These are phyloP conservation scores for Muscidifurax raptorellus DNA, from an alignment of 1,140 invertebrate species.

Conservation along the genomic window DNA sequence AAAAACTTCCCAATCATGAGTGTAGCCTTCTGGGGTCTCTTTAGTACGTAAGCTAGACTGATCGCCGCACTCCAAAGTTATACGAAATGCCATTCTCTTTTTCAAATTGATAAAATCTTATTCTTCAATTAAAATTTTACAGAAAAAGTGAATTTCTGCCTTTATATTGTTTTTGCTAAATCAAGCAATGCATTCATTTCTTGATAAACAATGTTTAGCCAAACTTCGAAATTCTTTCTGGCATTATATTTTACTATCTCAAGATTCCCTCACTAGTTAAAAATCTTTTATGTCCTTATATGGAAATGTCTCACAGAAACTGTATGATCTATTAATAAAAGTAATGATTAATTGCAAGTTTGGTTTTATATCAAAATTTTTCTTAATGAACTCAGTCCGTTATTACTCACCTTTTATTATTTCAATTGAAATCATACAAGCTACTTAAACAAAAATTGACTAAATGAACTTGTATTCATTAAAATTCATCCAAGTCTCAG, in stretches of 20 bases:
- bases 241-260: conserved; percentile 30
- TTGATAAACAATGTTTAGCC: conserved; percentile 36
- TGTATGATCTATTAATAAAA: conserved; percentile 13
- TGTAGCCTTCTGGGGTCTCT: conserved; percentile 90
- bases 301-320: neutral
- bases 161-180: conserved; percentile 24
- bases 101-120: conserved; percentile 36
- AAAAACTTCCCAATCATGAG: conserved; percentile 99
- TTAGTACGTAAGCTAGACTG: conserved; percentile 86
- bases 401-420: neutral
- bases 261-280: neutral
- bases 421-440: neutral
- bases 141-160: neutral
- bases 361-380: neutral
- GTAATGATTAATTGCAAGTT: conserved; percentile 5
- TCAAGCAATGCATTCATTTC: conserved; percentile 33
- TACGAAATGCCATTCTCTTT: conserved; percentile 83
- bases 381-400: neutral
- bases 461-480: neutral
- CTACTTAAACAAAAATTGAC: neutral
- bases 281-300: neutral
- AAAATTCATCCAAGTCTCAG: neutral
- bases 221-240: conserved; percentile 35
- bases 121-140: conserved; percentile 4
- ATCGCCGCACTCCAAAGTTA: conserved; percentile 95